Evolutionary conservation across 2,797 vertebrate species (phyloP).

Genomic region (Holocentrus rufus): DNA sequence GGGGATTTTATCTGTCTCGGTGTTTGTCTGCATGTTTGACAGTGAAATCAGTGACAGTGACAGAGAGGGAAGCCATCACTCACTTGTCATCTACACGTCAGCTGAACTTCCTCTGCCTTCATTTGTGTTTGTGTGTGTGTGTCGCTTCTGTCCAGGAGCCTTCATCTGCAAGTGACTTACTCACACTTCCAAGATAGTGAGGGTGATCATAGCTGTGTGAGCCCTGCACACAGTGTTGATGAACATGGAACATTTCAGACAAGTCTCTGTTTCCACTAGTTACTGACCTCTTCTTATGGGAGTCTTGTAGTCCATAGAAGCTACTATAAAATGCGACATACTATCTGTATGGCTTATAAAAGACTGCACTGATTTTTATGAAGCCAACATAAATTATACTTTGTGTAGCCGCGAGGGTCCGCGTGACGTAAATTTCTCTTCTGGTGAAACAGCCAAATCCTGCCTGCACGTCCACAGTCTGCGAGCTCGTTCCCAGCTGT

Average conservation of each 20-base stretch:
- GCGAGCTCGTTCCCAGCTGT: too few species aligned
- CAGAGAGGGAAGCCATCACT: background rate
- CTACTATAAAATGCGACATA: background rate
- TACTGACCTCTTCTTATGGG: conserved; percentile 9
- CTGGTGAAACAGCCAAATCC: too few species aligned
- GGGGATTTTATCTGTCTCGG: too few species aligned
- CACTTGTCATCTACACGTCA: background rate
- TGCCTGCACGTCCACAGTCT: too few species aligned
- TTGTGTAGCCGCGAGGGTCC: too few species aligned
- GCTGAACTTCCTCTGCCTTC: background rate
- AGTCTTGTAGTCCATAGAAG: background rate
- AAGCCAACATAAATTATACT: too few species aligned
- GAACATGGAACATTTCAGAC: background rate
- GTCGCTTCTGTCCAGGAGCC: background rate
- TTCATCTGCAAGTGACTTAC: background rate
- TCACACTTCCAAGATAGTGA: background rate
- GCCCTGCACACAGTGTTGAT: background rate
- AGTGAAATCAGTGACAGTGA: too few species aligned
- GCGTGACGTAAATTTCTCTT: too few species aligned
- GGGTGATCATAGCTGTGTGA: background rate
- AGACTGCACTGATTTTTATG: too few species aligned
- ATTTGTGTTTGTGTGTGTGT: conserved; percentile 2
- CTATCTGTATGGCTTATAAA: background rate
- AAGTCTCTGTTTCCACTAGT: background rate
- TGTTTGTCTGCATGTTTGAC: too few species aligned